Conservation (phyloP, 37 sponge, comb jelly and placozoan genomes). For the Chondrilla cf. caribensis region DNA sequence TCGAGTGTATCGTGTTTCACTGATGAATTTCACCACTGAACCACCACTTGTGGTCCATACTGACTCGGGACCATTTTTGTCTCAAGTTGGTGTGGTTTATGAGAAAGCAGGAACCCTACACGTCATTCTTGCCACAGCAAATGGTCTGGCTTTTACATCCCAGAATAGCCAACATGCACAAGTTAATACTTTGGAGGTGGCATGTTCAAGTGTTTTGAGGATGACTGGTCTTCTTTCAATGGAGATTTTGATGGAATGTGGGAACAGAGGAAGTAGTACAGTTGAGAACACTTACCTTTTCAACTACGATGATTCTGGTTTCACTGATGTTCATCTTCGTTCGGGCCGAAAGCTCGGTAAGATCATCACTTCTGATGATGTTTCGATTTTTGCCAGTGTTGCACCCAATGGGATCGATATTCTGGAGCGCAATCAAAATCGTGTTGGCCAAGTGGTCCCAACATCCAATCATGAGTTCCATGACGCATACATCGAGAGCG, state of each 20-base stretch:
- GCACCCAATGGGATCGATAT: neutral
- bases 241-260: neutral
- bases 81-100: neutral
- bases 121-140: neutral
- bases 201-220: too few relatives aligned
- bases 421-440: neutral
- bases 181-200: neutral
- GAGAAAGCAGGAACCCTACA: neutral
- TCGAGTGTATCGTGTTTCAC: too few relatives aligned
- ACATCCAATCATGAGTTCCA: neutral
- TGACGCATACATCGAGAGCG: conserved; percentile 8
- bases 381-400: neutral
- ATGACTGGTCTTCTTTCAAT: too few relatives aligned
- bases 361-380: neutral
- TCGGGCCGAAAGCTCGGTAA: neutral
- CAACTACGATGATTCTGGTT: too few relatives aligned
- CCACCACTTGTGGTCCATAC: neutral
- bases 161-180: too few relatives aligned
- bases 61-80: neutral
- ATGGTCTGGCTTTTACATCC: neutral
- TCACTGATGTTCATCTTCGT: neutral
- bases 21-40: too few relatives aligned
- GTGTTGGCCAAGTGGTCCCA: neutral
- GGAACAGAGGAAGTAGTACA: neutral
- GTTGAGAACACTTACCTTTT: neutral